A percentile compares a stretch with the other conserved stretches of the same genome.
Evolutionary conservation across 2,888 invertebrate species (phyloP).

Genomic region (Amblyjoppa fuscipennis): DNA sequence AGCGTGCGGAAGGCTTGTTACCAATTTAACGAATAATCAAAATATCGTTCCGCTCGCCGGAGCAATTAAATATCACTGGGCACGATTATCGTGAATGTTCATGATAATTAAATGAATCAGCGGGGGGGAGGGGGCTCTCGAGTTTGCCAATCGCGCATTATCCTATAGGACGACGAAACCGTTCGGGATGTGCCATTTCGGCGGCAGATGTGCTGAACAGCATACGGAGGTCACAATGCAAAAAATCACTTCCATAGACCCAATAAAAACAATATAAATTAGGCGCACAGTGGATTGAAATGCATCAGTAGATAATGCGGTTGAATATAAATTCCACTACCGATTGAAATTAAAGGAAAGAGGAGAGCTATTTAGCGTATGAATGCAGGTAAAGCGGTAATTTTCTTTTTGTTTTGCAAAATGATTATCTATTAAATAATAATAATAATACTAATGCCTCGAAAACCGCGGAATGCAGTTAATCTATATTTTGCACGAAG

Average conservation of each 20-base stretch:
- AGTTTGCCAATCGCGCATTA: constrained; percentile 1
- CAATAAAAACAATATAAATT: neutral
- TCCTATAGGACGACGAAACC: neutral
- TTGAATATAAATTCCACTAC: neutral
- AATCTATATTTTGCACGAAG: neutral
- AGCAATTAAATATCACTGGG: constrained; percentile 73
- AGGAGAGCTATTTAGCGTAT: neutral
- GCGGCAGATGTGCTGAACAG: neutral
- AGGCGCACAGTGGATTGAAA: neutral
- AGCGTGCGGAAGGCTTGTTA: constrained; percentile 35
- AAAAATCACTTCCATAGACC: neutral
- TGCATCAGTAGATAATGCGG: neutral
- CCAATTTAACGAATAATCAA: constrained; percentile 72
- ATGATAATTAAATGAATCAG: constrained; percentile 72
- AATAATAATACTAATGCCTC: neutral
- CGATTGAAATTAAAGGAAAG: neutral
- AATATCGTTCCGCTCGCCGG: constrained; percentile 66
- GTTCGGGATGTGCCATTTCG: neutral
- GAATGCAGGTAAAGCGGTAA: neutral
- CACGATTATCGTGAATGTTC: constrained; percentile 71
- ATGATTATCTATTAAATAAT: neutral
- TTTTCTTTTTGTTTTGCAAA: neutral
- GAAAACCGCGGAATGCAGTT: neutral
- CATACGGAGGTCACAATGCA: neutral
- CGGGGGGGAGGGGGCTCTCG: constrained; percentile 60